These are phyloP conservation scores for Fregata magnificens DNA, from an alignment of 2,113 vertebrate species.

Conservation along the genomic window DNA sequence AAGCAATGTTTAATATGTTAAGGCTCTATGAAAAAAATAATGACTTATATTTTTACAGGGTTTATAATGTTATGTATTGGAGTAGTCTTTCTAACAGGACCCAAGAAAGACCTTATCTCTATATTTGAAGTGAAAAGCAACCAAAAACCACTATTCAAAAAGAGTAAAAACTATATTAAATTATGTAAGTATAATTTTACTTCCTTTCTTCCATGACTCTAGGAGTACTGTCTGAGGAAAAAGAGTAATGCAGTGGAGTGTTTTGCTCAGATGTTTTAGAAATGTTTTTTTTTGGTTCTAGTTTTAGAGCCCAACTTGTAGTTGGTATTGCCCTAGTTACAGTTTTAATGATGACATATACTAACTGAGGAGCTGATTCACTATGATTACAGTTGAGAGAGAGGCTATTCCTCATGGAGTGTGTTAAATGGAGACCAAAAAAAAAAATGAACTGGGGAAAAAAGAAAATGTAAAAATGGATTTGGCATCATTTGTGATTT, in stretches of 20 bases:
- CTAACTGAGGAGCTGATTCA: neutral
- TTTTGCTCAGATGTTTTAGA: neutral
- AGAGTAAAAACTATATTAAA: conserved; percentile 61
- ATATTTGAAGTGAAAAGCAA: conserved; percentile 64
- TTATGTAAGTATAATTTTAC: conserved; percentile 68
- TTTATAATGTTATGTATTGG: conserved; percentile 68
- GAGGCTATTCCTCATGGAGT: neutral
- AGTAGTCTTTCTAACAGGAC: conserved; percentile 33
- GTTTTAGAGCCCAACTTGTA: neutral
- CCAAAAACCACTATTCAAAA: conserved; percentile 59
- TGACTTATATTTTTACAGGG: conserved; percentile 52
- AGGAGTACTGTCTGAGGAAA: neutral
- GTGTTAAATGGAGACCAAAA: neutral
- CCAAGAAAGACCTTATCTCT: conserved; percentile 55
- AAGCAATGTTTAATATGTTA: neutral
- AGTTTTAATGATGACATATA: neutral
- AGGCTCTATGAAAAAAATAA: neutral
- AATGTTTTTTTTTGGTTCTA: neutral
- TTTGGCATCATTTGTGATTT: neutral
- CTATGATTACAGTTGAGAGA: neutral
- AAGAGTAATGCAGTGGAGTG: neutral
- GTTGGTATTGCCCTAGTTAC: neutral
- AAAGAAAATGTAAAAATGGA: neutral
- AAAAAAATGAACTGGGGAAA: neutral
- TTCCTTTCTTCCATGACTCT: neutral